These are phyloP conservation scores for Macrotis lagotis DNA, from an alignment of 2,113 vertebrate species.

Conservation along the genomic window DNA sequence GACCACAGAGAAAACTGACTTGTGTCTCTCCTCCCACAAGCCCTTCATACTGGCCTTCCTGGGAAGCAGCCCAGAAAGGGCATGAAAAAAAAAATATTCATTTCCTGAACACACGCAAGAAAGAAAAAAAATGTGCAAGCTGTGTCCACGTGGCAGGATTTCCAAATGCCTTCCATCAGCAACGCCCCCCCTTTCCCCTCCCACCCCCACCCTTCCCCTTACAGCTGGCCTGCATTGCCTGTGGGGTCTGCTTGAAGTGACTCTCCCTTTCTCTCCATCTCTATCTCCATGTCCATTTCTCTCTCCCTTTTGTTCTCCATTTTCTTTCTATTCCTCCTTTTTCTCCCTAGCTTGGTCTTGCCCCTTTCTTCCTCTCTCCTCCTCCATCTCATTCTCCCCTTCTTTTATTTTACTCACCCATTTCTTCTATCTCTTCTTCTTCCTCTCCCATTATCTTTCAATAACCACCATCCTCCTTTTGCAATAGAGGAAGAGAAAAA, in stretches of 20 bases:
- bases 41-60: neutral
- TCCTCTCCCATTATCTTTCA: neutral
- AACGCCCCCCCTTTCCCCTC: no score
- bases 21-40: neutral
- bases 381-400: rapidly evolving
- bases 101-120: slow-evolving; percentile 34
- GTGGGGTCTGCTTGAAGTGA: neutral
- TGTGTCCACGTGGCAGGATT: slow-evolving; percentile 48
- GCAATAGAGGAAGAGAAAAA: neutral
- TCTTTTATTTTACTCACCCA: neutral
- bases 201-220: rapidly evolving
- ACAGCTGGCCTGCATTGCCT: rapidly evolving
- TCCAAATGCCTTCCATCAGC: rapidly evolving
- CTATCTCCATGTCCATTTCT: neutral
- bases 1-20: neutral
- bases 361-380: neutral
- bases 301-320: rapidly evolving
- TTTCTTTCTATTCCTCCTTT: no score
- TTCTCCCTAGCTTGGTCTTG: rapidly evolving
- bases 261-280: neutral
- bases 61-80: slow-evolving; percentile 37
- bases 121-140: neutral
- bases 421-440: neutral
- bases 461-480: neutral
- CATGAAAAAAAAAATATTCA: neutral